Base-by-base conservation (phyloP, 2,797 vertebrate genomes). In the Chloroceryle amazona region DNA sequence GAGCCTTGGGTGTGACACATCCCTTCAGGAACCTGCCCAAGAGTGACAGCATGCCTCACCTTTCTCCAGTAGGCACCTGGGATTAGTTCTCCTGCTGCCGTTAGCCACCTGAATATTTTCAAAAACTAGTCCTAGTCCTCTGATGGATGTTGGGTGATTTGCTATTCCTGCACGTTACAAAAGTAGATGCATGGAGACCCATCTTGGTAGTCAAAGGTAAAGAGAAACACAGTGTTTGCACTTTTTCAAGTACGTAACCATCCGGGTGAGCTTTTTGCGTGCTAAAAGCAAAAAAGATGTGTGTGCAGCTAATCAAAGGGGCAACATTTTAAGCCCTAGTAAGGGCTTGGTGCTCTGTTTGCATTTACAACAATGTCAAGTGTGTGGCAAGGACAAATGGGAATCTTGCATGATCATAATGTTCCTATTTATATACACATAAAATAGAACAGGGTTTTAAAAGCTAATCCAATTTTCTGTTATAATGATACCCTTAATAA, bases 401-500 rank as follows among this genome's bases (percentile, higher is more conserved):
- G 78, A 83, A 54, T 74, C 80, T 96, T 11, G 14, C 20, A 20
- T 89, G 85, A 90, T 92, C 84, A 44, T 85, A 95, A 94, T 73
- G 76, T 85, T 91, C 88, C 87, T 96, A 92, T 97, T 95, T 95
- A 94, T 96, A 89, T 92, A 75, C 83, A 76, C 91, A 94, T 89
- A 92, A 95, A 96, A 95, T 91, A 93, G 71, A 95, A 67, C 75
- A 95, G 72, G 78, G 47, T 91, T 97, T 97, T 96, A 94, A 96
- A 86, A 91, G 80, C 52, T 81, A 96, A 95, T 92, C 81, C 75
- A 76, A 82, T 96, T 97, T 97, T 81, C 88, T 93, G 49, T 89
- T 94, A 81, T 92, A 95, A 95, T 15, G 29, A 85, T 92, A 94
- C 65, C 71, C 89, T 97, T 97, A 96, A 96, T 95, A 96, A 95